Base-by-base conservation (phyloP, 2,797 vertebrate genomes). In the Sebastes kiyomatsui region DNA sequence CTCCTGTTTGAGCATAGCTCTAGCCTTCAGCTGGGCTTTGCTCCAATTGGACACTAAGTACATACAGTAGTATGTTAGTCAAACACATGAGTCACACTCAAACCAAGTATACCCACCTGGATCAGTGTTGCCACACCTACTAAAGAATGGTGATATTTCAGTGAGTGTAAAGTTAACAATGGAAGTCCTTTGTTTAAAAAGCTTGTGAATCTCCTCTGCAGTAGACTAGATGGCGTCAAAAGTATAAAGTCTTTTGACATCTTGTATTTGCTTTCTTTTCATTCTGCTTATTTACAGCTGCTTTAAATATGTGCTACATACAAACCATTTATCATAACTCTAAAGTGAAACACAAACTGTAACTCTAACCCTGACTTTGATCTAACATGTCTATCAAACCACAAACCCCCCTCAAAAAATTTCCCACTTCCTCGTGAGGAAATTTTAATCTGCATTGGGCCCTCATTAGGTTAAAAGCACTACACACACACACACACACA, bases 361-460 rank as follows among this genome's bases (percentile, higher is more conserved):
- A 32, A 72, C 66, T 77, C 12, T 2, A 69, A 67, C 16, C n/a
- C 67, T 72, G 71, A 87, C 75, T 66, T 80, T 64, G 20, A 82
- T 79, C 27, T 42, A 68, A 66, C 33, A 75, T 20, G 56, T 77
- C 61, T 69, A 72, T 84, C 78, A 80, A 83, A 92, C 86, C 88
- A 77, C 78, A 66, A 86, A 90, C 35, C 35, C 79, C 81, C 61
- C 77, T 80, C 60, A 2, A 58, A 65, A 90, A 88, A 85, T 72
- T 65, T 86, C 86, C 92, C 82, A 89, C 91, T 89, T 93, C 88
- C 92, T 90, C 72, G 49, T 82, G 58, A 87, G 79, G 65, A 86
- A 81, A 79, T 87, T 82, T 81, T 12, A 75, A 77, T 83, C 42
- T 87, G 65, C 18, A 8, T 23, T 32, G 8, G 30, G 58, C 84